Percentiles rank a stretch among this genome's conserved stretches.
These are phyloP conservation scores for Coryphaenoides rupestris DNA, from an alignment of 2,113 vertebrate genomes.

Conservation along the genomic window DNA sequence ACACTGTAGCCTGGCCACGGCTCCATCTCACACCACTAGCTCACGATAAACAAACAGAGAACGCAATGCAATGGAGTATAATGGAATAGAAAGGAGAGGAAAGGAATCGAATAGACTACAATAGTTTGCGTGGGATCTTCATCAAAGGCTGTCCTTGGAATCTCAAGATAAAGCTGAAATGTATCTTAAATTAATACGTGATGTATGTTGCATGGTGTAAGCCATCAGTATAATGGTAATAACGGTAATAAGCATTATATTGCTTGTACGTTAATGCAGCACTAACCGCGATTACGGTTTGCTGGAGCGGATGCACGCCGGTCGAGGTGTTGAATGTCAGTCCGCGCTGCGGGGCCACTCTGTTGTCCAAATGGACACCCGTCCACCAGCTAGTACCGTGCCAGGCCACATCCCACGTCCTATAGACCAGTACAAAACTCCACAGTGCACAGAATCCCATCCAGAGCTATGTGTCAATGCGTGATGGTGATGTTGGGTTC, in stretches of 20 bases:
- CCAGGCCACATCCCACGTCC: slow-evolving; percentile 60
- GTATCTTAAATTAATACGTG: no score
- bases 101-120: background rate
- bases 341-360: slow-evolving; percentile 58
- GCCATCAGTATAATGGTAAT: background rate
- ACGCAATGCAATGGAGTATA: background rate
- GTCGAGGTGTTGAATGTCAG: slow-evolving; percentile 64
- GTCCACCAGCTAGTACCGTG: slow-evolving; percentile 54
- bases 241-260: background rate
- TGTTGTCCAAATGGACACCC: slow-evolving; percentile 70
- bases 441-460: slow-evolving; percentile 42
- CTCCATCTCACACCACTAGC: no score
- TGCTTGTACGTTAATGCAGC: background rate
- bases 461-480: background rate
- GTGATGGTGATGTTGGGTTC: no score
- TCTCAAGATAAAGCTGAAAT: no score
- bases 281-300: slow-evolving; percentile 21
- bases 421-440: slow-evolving; percentile 60
- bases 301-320: slow-evolving; percentile 6
- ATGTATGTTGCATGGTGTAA: background rate
- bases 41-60: background rate
- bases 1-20: slow-evolving; percentile 17
- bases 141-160: no score
- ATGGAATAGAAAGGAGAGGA: background rate
- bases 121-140: no score